A percentile compares a stretch with the other conserved stretches of the same genome.
phyloP scores from a whole-genome alignment of 1,140 invertebrate species.

The Halictus rubicundus region DNA sequence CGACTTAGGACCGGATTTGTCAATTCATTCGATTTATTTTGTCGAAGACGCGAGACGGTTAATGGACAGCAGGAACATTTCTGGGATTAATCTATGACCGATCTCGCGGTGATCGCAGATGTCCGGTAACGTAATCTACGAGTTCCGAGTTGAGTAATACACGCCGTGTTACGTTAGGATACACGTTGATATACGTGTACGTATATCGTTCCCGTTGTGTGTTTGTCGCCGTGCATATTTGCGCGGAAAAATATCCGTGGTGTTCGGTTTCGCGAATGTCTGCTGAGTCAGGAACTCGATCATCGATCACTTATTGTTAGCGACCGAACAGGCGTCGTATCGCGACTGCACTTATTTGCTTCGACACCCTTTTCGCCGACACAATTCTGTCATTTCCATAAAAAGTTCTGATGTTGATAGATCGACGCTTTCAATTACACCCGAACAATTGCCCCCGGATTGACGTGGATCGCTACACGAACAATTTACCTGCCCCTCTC shows the following conservation, averaged over 20 bases:
- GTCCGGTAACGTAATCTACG: conserved; percentile 3
- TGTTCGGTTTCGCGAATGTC: conserved; percentile 60
- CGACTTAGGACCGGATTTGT: no score
- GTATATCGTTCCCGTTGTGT: conserved; percentile 23
- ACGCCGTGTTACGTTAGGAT: conserved; percentile 14
- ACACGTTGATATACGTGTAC: conserved; percentile 1
- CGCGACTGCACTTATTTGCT: conserved; percentile 59
- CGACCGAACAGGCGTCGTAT: conserved; percentile 52
- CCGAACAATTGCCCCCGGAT: conserved; percentile 20
- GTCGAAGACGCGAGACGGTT: no score
- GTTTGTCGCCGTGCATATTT: conserved; percentile 44
- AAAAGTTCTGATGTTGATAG: conserved; percentile 46
- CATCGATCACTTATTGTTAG: conserved; percentile 62
- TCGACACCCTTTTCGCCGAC: conserved; percentile 58
- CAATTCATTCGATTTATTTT: no score
- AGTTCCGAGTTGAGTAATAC: conserved; percentile 30
- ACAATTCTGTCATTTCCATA: conserved; percentile 60
- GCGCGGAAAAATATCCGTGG: conserved; percentile 41
- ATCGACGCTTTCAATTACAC: conserved; percentile 41
- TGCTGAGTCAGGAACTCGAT: conserved; percentile 56
- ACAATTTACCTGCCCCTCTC: neutral
- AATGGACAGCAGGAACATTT: no score
- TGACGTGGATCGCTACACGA: neutral
- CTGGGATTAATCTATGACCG: neutral
- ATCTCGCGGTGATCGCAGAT: neutral